A percentile compares a stretch with the other conserved stretches of the same genome.
phyloP scores from a whole-genome alignment of 2,113 vertebrate genomes.

The Pedetes capensis region DNA sequence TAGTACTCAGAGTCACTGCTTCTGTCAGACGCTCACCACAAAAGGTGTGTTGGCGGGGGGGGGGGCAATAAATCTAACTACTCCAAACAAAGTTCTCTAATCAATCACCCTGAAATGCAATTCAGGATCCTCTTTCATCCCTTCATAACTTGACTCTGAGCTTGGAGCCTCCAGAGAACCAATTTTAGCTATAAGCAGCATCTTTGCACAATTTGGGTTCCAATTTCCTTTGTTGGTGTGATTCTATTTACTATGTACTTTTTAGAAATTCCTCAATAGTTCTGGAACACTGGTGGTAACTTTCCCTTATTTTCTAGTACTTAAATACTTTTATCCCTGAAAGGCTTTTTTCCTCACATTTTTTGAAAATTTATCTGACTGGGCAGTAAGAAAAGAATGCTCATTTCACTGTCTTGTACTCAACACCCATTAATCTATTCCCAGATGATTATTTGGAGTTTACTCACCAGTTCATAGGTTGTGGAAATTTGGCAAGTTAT shows the following conservation, averaged over 20 bases:
- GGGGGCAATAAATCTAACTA: not conserved
- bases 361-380: not conserved
- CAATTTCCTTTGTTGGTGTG: not conserved
- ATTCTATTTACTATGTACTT: not conserved
- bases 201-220: not conserved
- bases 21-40: not conserved
- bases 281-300: not conserved
- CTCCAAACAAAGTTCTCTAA: not conserved
- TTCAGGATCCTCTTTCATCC: not conserved
- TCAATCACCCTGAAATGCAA: not conserved
- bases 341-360: not conserved
- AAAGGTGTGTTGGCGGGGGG: not conserved
- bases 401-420: constrained; percentile 1
- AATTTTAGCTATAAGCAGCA: not conserved
- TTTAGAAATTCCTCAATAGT: not conserved
- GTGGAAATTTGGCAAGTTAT: not conserved
- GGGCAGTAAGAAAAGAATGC: not conserved
- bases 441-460: not conserved
- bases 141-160: not conserved
- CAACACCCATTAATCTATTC: not conserved
- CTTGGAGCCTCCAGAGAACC: not conserved
- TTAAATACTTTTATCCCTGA: not conserved
- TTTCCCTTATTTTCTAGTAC: not conserved
- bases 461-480: not conserved
- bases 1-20: not conserved